Percentiles rank a stretch among this genome's conserved stretches.
Conservation (phyloP, 2,888 invertebrate genomes). For the Ophioninae sp. region DNA sequence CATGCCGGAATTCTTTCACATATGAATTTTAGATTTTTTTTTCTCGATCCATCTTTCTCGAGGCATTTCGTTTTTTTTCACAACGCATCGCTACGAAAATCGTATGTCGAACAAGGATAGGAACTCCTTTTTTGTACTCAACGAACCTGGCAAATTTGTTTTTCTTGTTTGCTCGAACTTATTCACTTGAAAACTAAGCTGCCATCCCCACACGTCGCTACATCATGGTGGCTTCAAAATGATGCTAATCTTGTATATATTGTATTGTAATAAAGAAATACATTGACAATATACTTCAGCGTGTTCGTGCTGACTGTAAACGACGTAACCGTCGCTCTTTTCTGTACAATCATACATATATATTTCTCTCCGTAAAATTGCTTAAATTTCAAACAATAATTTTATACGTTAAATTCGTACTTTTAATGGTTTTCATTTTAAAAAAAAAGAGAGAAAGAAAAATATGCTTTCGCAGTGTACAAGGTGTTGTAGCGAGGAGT, state of each 20-base stretch:
- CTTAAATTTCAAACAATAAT: conserved; percentile 54
- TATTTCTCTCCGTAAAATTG: conserved; percentile 56
- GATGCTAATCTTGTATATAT: conserved; percentile 75
- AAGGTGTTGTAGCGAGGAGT: conserved; percentile 38
- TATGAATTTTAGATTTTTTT: conserved; percentile 48
- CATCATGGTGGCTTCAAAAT: conserved; percentile 64
- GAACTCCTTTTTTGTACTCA: neutral
- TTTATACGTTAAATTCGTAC: conserved; percentile 38
- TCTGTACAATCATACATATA: conserved; percentile 31
- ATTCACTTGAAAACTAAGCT: conserved; percentile 54
- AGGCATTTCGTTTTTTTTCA: conserved; percentile 5
- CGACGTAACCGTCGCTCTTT: neutral
- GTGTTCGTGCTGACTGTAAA: conserved; percentile 34
- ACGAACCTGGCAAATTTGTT: conserved; percentile 25
- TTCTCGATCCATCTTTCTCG: neutral
- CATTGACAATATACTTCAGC: conserved; percentile 69
- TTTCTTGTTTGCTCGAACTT: conserved; percentile 42
- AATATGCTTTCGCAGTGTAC: conserved; percentile 26
- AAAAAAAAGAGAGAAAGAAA: conserved; percentile 2
- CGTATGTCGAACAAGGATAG: neutral
- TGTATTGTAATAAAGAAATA: conserved; percentile 76
- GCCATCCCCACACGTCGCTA: conserved; percentile 66
- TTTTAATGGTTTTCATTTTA: conserved; percentile 30
- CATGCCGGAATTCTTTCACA: conserved; percentile 32
- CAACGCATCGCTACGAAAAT: conserved; percentile 13